Conservation (phyloP, 2,797 vertebrate species). For the Sebastes kiyomatsui region DNA sequence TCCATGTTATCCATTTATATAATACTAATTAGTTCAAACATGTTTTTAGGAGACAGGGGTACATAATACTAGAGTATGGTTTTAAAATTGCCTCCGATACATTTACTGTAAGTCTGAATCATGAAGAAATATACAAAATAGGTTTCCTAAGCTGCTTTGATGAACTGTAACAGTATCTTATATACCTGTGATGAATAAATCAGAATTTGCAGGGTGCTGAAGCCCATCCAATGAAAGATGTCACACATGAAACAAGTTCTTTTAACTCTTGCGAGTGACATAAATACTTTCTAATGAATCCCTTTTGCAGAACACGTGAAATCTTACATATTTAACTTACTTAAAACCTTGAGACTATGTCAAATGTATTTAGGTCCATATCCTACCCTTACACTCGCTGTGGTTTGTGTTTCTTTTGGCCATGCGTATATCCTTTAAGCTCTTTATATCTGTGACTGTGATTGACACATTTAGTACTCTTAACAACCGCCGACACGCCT, state of each 20-base stretch:
- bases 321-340: not conserved
- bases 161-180: not conserved
- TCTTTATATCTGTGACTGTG: constrained; percentile 62
- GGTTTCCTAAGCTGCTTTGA: not conserved
- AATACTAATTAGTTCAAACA: not conserved
- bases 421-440: constrained; percentile 51
- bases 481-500: constrained; percentile 66
- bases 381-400: not conserved
- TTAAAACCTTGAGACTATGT: not conserved
- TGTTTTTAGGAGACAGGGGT: not conserved
- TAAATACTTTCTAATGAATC: not conserved
- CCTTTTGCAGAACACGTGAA: not conserved
- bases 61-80: not conserved
- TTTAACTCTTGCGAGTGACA: not conserved
- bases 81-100: not conserved
- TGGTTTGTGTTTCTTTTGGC: constrained; percentile 27
- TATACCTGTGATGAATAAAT: not conserved
- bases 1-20: not conserved
- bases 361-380: constrained; percentile 1
- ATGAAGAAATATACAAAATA: not conserved
- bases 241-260: not conserved
- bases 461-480: constrained; percentile 69
- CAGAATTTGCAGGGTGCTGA: not conserved
- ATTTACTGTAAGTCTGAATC: not conserved
- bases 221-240: not conserved